Conservation (phyloP, 2,888 invertebrate species). For the Torymus tubicola region DNA sequence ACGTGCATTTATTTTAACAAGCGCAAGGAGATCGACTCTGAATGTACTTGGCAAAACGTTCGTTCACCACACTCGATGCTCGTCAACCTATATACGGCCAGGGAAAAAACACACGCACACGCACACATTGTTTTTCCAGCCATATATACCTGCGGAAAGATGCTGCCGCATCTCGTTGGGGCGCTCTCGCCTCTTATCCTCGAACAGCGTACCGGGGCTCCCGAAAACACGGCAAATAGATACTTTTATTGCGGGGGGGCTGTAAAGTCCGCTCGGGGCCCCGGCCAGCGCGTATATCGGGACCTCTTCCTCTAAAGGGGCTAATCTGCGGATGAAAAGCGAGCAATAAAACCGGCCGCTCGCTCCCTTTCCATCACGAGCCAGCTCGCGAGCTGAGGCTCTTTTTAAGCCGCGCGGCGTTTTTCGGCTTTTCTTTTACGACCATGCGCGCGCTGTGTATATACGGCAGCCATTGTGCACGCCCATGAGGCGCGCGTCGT, state of each 20-base stretch:
- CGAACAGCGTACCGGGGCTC: slow-evolving; percentile 40
- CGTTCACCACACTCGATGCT: too few species aligned
- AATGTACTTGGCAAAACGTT: too few species aligned
- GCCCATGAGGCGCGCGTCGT: background rate
- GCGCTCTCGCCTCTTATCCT: slow-evolving; percentile 4
- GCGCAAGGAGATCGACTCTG: too few species aligned
- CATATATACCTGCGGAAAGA: background rate
- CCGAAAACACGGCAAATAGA: slow-evolving; percentile 71
- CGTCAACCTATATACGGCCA: too few species aligned
- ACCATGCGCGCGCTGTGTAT: too few species aligned
- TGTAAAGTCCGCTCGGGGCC: slow-evolving; percentile 67
- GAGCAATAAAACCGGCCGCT: slow-evolving; percentile 71
- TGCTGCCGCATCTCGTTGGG: background rate
- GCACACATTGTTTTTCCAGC: too few species aligned
- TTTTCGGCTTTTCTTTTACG: background rate
- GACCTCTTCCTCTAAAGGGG: slow-evolving; percentile 71
- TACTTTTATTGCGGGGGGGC: slow-evolving; percentile 71
- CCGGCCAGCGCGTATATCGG: slow-evolving; percentile 66
- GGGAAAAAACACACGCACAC: too few species aligned
- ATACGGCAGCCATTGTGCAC: background rate
- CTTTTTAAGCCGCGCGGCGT: background rate
- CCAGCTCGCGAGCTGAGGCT: background rate
- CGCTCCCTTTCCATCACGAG: background rate
- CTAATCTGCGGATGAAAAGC: slow-evolving; percentile 74
- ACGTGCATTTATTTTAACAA: too few species aligned